Percentiles rank a stretch among this genome's conserved stretches.
phyloP scores from a whole-genome alignment of 2,113 vertebrate genomes.

The Crocuta crocuta region DNA sequence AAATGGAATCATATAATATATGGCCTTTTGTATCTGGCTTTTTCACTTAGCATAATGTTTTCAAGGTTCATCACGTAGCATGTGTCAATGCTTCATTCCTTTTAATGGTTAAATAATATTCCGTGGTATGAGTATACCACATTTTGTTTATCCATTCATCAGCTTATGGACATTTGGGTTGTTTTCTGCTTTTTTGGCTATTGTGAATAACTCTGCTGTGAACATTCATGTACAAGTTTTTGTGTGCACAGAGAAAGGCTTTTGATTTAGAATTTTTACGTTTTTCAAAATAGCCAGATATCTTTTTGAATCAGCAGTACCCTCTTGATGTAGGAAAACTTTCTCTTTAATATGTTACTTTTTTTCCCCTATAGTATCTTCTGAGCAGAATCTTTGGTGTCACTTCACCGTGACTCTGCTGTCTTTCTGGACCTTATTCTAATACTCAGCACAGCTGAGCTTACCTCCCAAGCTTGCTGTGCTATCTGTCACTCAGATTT shows the following conservation, averaged over 20 bases:
- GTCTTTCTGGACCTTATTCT: neutral
- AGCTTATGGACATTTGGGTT: neutral
- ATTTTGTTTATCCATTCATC: neutral
- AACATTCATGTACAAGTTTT: conserved; percentile 8
- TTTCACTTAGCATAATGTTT: neutral
- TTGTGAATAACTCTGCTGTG: neutral
- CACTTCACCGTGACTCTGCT: neutral
- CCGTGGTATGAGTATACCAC: neutral
- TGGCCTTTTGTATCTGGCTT: neutral
- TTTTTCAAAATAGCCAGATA: neutral
- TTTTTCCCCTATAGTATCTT: neutral
- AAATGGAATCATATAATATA: neutral
- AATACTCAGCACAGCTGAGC: neutral
- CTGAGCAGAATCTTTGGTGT: conserved; percentile 16
- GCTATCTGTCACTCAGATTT: neutral
- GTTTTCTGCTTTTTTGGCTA: conserved; percentile 7
- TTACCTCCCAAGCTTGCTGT: neutral
- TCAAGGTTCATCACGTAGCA: neutral
- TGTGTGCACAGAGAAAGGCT: conserved; percentile 1
- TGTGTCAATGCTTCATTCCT: neutral
- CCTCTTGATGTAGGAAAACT: neutral
- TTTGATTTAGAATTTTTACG: conserved; percentile 1
- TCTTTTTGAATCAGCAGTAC: conserved; percentile 21
- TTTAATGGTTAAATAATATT: conserved; percentile 26
- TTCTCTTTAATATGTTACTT: neutral